These are phyloP conservation scores for Dorcus hopei DNA, from an alignment of 2,888 invertebrate genomes.

Conservation along the genomic window DNA sequence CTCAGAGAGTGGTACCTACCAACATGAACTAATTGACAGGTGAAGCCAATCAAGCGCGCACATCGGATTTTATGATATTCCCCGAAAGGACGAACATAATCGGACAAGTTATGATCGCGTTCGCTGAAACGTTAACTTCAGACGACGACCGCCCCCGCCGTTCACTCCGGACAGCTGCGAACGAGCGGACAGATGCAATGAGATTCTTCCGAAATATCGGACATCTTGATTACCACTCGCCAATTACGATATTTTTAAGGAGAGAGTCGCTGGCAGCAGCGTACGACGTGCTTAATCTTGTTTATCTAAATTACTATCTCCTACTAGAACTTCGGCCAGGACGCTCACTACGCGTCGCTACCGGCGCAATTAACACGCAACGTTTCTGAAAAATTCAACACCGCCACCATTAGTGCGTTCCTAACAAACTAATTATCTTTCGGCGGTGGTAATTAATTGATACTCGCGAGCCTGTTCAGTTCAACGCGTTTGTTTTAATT, in stretches of 20 bases:
- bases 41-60: neutral
- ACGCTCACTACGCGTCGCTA: neutral
- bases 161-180: conserved; percentile 3
- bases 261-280: conserved; percentile 3
- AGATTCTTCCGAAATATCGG: conserved; percentile 8
- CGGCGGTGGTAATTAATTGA: no score
- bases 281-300: conserved; percentile 2
- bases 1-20: no score
- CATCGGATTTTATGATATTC: neutral
- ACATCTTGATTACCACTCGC: conserved; percentile 12
- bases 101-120: conserved; percentile 7
- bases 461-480: no score
- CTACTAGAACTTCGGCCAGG: neutral
- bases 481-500: no score
- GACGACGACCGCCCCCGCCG: conserved; percentile 4
- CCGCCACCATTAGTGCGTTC: no score
- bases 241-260: conserved; percentile 11
- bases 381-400: neutral
- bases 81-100: neutral
- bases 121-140: neutral
- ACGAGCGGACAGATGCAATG: conserved; percentile 5
- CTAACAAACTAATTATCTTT: no score
- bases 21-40: neutral
- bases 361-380: neutral
- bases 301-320: conserved; percentile 7